Conservation (phyloP, 2,888 invertebrate species). For the Thecophora atra region DNA sequence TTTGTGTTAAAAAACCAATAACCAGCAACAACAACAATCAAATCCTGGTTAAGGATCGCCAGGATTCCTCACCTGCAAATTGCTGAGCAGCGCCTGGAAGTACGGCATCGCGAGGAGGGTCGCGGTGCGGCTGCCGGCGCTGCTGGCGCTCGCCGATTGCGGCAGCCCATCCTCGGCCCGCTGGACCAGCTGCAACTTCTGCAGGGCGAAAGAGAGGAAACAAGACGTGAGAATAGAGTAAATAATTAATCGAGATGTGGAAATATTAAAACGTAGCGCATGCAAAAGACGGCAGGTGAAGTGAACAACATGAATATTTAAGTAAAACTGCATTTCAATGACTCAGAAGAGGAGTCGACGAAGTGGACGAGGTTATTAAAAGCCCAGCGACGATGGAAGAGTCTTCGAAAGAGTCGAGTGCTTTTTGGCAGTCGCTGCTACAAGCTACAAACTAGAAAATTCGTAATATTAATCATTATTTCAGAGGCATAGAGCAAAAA, state of each 20-base stretch:
- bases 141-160: constrained; percentile 63
- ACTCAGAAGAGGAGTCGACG: no score
- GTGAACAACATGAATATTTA: no score
- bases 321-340: no score
- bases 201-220: constrained; percentile 41
- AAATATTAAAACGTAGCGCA: constrained; percentile 57
- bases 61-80: constrained; percentile 74
- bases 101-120: constrained; percentile 70
- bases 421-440: no score
- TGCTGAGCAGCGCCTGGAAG: constrained; percentile 75
- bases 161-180: constrained; percentile 62
- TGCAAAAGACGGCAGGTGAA: no score
- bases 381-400: no score
- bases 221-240: constrained; percentile 12
- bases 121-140: constrained; percentile 65
- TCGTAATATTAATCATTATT: no score
- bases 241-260: constrained; percentile 49
- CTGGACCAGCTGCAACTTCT: constrained; percentile 64
- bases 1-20: no score
- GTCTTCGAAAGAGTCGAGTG: no score
- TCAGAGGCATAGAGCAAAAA: constrained; percentile 15
- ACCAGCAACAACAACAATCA: constrained; percentile 40
- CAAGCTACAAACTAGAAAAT: no score
- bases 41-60: constrained; percentile 20
- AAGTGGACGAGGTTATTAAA: no score